A percentile compares a stretch with the other conserved stretches of the same genome.
Conservation (phyloP, 2,888 invertebrate species). For the Caradrina clavipalpis region DNA sequence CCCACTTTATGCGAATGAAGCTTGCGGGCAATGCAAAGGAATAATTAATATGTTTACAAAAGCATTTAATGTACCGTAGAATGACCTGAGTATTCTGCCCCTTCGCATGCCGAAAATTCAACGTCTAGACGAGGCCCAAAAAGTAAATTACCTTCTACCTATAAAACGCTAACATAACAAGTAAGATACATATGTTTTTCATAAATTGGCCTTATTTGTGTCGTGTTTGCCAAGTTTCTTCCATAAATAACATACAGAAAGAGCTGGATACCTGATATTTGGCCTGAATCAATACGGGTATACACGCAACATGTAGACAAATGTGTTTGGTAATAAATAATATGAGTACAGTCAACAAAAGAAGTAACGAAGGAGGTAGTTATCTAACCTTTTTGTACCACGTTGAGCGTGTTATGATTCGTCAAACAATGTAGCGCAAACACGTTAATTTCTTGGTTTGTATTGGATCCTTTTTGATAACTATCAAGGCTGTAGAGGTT, state of each 20-base stretch:
- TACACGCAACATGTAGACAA: conserved; percentile 51
- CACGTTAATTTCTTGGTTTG: neutral
- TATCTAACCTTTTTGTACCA: conserved; percentile 7
- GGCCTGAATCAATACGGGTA: conserved; percentile 41
- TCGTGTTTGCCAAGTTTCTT: conserved; percentile 55
- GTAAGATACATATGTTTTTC: conserved; percentile 45
- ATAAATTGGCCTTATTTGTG: conserved; percentile 44
- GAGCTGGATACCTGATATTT: conserved; percentile 45
- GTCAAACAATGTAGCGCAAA: neutral
- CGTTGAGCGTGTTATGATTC: conserved; percentile 17
- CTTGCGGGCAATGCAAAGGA: neutral
- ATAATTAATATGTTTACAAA: neutral
- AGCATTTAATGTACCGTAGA: conserved; percentile 10
- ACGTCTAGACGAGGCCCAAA: conserved; percentile 6
- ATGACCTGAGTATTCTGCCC: neutral
- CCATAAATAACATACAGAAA: conserved; percentile 50
- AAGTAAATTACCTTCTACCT: conserved; percentile 27
- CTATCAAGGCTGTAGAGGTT: neutral
- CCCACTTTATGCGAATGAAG: neutral
- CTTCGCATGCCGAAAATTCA: conserved; percentile 20
- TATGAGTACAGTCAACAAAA: conserved; percentile 11
- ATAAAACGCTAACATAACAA: conserved; percentile 30
- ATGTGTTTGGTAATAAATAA: conserved; percentile 47
- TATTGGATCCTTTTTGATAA: neutral
- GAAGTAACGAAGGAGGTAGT: neutral